Base-by-base conservation (phyloP, 92 coral and sea anemone species). In the Blastomussa wellsi region DNA sequence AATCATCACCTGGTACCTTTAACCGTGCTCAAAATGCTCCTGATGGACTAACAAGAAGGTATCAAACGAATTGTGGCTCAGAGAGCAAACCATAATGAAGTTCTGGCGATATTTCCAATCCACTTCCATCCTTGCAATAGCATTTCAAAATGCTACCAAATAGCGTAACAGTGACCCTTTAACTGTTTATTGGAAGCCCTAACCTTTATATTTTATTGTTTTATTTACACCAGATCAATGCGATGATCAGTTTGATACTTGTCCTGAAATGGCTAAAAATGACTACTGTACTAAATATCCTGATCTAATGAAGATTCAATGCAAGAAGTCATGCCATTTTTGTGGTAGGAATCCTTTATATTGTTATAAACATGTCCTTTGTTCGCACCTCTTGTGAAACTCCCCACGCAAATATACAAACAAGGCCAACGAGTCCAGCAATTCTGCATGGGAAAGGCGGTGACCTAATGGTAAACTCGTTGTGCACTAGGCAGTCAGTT, bases 241-340 rank as follows among this genome's bases (percentile, higher is more conserved):
- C 85, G 98, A 89, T 7, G 99, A 96, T 84, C 90, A 89, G 91
- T 96, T 89, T 74, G 96, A 86, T 67, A 84, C 95, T 15, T 96
- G 99, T 81, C 99, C 99, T 28, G 97, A 94, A 44, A 91, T 97
- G 92, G 94, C 94, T 14, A 94, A 91, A 90, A 97, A 97, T 81
- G 64, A 90, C n/a, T 97, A 97, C 83, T 97, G 99, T 66, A 75
- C 82, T 19, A 92, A 97, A 0, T 97, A 91, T 42, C 75, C 74
- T 5, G 86, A 79, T 0, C 92, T 97, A 32, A 97, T 97, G 99
- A 90, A 75, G 77, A 78, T 86, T 11, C 99, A 97, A 80, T 97
- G 99, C 84, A 90, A 87, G 86, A 97, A 97, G 77, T 94, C 99
- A 4, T 97, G 99, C 74, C 85, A 89, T 15, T 97, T 97, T 80